phyloP scores from a whole-genome alignment of 2,888 invertebrate species.

The Conops quadrifasciatus region DNA sequence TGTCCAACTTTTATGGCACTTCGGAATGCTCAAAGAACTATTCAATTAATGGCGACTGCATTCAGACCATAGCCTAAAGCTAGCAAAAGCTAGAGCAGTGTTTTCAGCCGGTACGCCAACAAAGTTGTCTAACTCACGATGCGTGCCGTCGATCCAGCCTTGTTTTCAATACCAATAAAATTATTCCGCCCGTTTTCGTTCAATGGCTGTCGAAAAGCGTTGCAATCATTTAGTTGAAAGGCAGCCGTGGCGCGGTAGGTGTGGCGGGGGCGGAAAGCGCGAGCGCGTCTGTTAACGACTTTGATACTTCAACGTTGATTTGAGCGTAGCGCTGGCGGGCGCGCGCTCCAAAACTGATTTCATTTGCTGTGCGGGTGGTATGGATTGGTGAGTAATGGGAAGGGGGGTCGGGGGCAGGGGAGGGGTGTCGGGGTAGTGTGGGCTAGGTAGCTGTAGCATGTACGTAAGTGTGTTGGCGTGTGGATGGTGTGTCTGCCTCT shows the following conservation, averaged over 20 bases:
- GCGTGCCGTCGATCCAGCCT: background rate
- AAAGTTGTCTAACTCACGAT: background rate
- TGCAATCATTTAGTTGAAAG: slow-evolving; percentile 33
- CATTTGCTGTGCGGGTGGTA: slow-evolving; percentile 28
- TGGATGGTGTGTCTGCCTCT: background rate
- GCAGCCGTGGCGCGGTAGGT: slow-evolving; percentile 1
- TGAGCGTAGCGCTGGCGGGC: background rate
- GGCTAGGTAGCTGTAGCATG: background rate
- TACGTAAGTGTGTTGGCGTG: slow-evolving; percentile 2
- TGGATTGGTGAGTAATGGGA: background rate
- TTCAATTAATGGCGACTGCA: background rate
- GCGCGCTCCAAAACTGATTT: slow-evolving; percentile 33
- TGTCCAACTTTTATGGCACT: background rate
- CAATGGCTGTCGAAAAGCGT: slow-evolving; percentile 27
- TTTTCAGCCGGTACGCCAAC: background rate
- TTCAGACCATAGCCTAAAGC: background rate
- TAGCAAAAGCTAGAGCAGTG: background rate
- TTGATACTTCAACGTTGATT: slow-evolving; percentile 15
- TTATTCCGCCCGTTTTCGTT: slow-evolving; percentile 34
- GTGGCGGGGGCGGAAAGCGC: background rate
- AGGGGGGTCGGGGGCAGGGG: no score
- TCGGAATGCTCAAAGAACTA: background rate
- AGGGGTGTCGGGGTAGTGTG: background rate
- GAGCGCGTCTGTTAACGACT: slow-evolving; percentile 30
- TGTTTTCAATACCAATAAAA: slow-evolving; percentile 25